Base-by-base conservation (phyloP, 2,113 vertebrate species). In the Trematomus loennbergii region DNA sequence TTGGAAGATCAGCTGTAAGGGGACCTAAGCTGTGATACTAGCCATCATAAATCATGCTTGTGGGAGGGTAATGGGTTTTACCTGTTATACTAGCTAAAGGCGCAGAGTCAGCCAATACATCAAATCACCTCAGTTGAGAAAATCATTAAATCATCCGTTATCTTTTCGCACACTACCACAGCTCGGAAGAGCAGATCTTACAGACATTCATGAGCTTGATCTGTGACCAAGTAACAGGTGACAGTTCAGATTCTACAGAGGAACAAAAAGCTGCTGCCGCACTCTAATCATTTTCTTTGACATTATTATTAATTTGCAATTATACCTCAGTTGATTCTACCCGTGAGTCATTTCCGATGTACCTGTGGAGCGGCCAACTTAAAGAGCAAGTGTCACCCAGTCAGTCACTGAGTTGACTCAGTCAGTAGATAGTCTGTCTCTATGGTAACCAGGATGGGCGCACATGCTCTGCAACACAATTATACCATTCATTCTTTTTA, bases 41-140 rank as follows among this genome's bases (percentile, higher is more conserved):
- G 66, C 83, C 82, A 55, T 91, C 90, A 91, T 93, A 91, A 92
- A 93, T 91, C 86, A 88, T 81, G 75, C 73, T 63, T 63, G 89
- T 88, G 87, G 82, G 90, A 92, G 87, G 89, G 82, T 90, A 91
- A 92, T 93, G 88, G 88, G 80, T 91, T 93, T 92, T 89, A 90
- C 86, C 87, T 91, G 88, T 93, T 92, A 86, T 87, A 87, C 87
- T 88, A 87, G 83, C 90, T 84, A 91, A 91, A 93, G 91, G 84
- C 86, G 81, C 87, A 67, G 85, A 91, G 82, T 92, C 90, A 92
- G 84, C 87, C 92, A 75, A 92, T 91, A 91, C 78, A 91, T 91
- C 89, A 91, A 92, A 90, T 91, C 89, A 80, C 88, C 91, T 85
- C 87, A 79, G 83, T 86, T 88, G 88, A 88, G 85, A 90, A 92